Conservation (phyloP, 2,113 vertebrate species). For the Electrona antarctica region DNA sequence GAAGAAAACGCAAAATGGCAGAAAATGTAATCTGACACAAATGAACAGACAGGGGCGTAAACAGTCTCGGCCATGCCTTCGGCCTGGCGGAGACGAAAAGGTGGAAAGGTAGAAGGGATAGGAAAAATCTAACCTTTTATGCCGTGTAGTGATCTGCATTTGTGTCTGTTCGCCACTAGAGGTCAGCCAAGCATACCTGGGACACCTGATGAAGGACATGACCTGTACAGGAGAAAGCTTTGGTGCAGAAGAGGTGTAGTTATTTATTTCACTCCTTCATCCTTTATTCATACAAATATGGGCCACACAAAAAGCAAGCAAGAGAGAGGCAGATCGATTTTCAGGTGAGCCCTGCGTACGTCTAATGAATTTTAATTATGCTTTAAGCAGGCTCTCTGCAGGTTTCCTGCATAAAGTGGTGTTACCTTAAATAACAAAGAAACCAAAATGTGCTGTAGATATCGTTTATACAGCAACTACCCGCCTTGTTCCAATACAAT, state of each 20-base stretch:
- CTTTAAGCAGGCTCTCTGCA: neutral
- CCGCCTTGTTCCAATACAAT: slow-evolving; percentile 13
- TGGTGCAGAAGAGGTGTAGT: neutral
- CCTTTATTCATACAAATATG: neutral
- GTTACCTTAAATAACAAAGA: no score
- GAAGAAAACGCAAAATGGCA: no score
- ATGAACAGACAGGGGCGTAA: no score
- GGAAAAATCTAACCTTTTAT: no score
- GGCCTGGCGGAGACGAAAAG: no score
- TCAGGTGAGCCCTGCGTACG: neutral
- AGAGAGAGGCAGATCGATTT: neutral
- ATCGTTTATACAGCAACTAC: slow-evolving; percentile 21
- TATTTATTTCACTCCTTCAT: neutral
- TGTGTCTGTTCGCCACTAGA: slow-evolving; percentile 53
- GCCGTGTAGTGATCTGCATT: neutral
- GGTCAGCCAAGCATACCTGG: slow-evolving; percentile 40
- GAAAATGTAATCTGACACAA: no score
- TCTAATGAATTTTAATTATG: neutral
- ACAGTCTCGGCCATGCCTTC: no score
- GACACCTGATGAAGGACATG: neutral
- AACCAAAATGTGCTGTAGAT: no score
- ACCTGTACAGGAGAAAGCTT: neutral
- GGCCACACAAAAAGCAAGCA: no score
- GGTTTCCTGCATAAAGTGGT: no score
- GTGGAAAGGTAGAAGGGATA: no score